phyloP scores from a whole-genome alignment of 1,140 invertebrate genomes.

The Acromyrmex heyeri region DNA sequence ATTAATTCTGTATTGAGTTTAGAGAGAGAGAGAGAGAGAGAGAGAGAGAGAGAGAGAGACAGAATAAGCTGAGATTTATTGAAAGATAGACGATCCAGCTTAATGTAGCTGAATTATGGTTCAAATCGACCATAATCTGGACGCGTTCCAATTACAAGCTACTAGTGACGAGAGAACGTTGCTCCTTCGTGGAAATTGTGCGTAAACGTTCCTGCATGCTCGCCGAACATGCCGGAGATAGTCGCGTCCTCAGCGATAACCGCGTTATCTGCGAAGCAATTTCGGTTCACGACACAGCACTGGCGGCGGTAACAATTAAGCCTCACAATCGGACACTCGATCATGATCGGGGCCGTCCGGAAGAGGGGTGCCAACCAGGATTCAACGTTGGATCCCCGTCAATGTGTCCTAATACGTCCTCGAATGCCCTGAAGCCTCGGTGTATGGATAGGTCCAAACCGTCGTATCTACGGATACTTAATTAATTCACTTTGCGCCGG shows the following conservation, averaged over 20 bases:
- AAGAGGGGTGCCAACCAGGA: constrained; percentile 35
- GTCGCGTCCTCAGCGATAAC: constrained; percentile 72
- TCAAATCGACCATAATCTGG: neutral
- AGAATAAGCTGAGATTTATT: no score
- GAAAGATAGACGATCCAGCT: no score
- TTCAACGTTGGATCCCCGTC: constrained; percentile 21
- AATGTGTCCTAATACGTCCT: constrained; percentile 62
- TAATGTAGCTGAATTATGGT: neutral
- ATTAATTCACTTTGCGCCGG: constrained; percentile 83
- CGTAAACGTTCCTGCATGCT: constrained; percentile 58
- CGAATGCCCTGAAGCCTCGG: constrained; percentile 36
- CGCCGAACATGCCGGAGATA: constrained; percentile 66
- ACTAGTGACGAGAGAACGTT: neutral
- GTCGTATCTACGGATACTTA: constrained; percentile 77
- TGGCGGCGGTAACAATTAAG: constrained; percentile 77
- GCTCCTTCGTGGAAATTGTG: neutral
- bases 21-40: no score
- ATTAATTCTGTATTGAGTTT: no score
- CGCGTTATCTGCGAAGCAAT: constrained; percentile 73
- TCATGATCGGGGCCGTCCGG: constrained; percentile 15
- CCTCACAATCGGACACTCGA: constrained; percentile 74
- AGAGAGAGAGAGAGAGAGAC: no score
- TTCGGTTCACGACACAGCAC: constrained; percentile 53
- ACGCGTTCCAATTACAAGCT: neutral
- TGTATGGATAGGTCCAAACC: constrained; percentile 30